These are phyloP conservation scores for Lysandra bellargus DNA, from an alignment of 2,888 invertebrate genomes.

Conservation along the genomic window DNA sequence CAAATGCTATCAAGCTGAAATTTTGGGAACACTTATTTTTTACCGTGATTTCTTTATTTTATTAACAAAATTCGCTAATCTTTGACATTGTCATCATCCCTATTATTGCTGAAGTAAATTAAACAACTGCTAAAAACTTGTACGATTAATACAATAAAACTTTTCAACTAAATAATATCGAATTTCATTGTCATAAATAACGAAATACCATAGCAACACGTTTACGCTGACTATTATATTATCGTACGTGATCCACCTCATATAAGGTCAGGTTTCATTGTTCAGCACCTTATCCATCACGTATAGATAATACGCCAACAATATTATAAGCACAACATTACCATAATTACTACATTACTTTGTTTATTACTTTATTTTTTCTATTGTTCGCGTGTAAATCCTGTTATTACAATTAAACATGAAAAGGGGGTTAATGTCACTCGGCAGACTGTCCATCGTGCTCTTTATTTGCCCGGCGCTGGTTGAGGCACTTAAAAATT, in stretches of 20 bases:
- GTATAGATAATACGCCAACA: constrained; percentile 24
- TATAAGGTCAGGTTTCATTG: constrained; percentile 29
- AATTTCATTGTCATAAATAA: not conserved
- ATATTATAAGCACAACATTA: constrained; percentile 12
- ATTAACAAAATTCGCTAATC: too few relatives aligned
- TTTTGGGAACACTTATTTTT: too few relatives aligned
- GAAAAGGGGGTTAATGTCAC: constrained; percentile 6
- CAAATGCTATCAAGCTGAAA: too few relatives aligned
- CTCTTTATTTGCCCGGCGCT: not conserved
- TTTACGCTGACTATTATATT: constrained; percentile 16
- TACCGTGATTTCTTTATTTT: too few relatives aligned
- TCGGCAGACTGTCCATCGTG: not conserved
- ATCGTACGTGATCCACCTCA: constrained; percentile 33
- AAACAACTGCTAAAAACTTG: not conserved
- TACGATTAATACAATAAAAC: not conserved
- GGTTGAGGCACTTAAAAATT: not conserved
- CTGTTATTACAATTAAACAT: constrained; percentile 17
- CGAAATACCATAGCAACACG: constrained; percentile 25
- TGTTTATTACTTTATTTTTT: constrained; percentile 24
- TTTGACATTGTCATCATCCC: too few relatives aligned
- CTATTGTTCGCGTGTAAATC: constrained; percentile 17
- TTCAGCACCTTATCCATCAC: constrained; percentile 23
- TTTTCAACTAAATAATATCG: not conserved
- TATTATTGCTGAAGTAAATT: not conserved
- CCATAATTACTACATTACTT: constrained; percentile 9